phyloP scores from a whole-genome alignment of 2,888 invertebrate genomes.

The Cheilosia soror region DNA sequence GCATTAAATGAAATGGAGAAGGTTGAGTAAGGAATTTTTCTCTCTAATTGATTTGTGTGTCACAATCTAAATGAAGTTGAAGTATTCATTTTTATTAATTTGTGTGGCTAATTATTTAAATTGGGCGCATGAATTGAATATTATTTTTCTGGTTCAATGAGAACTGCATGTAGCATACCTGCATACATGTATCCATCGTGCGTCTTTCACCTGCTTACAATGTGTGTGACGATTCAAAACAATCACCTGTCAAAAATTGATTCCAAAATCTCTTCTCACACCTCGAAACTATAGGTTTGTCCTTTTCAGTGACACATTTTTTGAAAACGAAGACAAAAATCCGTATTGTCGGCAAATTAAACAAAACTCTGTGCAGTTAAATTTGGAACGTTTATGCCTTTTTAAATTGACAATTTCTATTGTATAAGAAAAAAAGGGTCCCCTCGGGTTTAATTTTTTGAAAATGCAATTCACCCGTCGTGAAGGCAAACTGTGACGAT shows the following conservation, averaged over 20 bases:
- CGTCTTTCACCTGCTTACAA: not conserved
- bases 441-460: not conserved
- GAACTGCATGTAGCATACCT: too few species aligned
- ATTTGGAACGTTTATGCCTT: conserved; percentile 27
- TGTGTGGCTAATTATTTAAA: conserved; percentile 58
- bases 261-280: conserved; percentile 4
- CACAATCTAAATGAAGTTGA: conserved; percentile 48
- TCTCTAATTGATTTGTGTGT: conserved; percentile 68
- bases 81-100: conserved; percentile 67
- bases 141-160: too few species aligned
- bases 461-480: conserved; percentile 33
- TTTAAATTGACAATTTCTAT: conserved; percentile 41
- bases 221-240: not conserved
- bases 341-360: not conserved
- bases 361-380: not conserved
- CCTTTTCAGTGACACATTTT: not conserved
- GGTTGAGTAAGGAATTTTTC: conserved; percentile 46
- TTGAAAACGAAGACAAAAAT: not conserved
- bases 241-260: conserved; percentile 34
- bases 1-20: conserved; percentile 41
- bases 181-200: not conserved
- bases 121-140: conserved; percentile 5
- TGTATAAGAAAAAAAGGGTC: not conserved
- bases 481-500: conserved; percentile 63
- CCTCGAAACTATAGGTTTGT: not conserved